Evolutionary conservation across 2,888 invertebrate species (phyloP), one percentile per base, ranked within the genome.

Genomic region (Cheilosia pagana): DNA sequence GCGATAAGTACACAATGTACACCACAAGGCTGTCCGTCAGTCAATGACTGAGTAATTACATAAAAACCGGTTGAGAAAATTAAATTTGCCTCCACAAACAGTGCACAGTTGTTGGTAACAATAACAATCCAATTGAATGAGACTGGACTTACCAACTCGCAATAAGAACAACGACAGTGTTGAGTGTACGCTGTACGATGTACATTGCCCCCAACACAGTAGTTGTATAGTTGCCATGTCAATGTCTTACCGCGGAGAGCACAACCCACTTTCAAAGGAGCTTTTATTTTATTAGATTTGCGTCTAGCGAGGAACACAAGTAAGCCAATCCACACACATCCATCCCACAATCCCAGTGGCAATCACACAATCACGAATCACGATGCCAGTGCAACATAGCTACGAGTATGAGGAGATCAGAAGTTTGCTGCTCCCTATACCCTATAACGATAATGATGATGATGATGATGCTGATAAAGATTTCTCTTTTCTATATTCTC

Each of bases 1-100:
- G 8, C 53, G 50, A 39, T 50, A 55, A 23, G 50, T 21, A 48
- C 53, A 39, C 39, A 35, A 50, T 63, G 59, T 43, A n/a, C n/a
- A n/a, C n/a, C n/a, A n/a, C n/a, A 55, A 45, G 39, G 23, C 50
- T 62, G 79, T 74, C 79, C 25, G 60, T 72, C 77, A 67, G 60
- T 72, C 82, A 60, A 31, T 67, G 68, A 62, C 72, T 78, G 65
- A 82, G 82, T 78, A 82, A 78, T 78, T 82, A 74, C 50, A 78
- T 53, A 63, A 31, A 77, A 78, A 59, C 48, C 53, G 57, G 82
- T 78, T 50, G 68, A 74, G 82, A 78, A 78, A 82, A 78, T 82
- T 78, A 74, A 63, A 78, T 82, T 82, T 63, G 50, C 50, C 35
- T 45, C 35, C 53, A 53, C 41, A 62, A 52, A 52, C 65, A 48